These are phyloP conservation scores for Cuniculus paca DNA, from an alignment of 2,797 vertebrate genomes.

Conservation along the genomic window DNA sequence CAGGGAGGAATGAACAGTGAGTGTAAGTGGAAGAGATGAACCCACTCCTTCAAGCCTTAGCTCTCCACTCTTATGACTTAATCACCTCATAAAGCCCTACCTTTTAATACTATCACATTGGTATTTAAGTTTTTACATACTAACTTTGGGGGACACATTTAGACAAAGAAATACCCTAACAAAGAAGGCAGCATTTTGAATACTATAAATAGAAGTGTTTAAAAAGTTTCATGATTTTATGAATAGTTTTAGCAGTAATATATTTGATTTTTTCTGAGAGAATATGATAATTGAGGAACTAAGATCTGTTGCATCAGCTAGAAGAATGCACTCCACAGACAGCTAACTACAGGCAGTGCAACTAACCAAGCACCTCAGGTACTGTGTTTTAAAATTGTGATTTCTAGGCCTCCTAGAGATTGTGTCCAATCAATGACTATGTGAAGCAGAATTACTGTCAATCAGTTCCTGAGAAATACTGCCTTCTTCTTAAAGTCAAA, in stretches of 20 bases:
- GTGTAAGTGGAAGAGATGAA: background rate
- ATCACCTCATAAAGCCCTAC: background rate
- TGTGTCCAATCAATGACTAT: background rate
- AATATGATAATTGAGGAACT: background rate
- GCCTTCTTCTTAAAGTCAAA: background rate
- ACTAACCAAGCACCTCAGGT: background rate
- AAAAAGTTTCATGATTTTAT: constrained; percentile 1
- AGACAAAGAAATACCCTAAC: background rate
- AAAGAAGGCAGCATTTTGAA: background rate
- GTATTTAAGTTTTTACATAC: background rate
- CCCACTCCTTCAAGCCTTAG: background rate
- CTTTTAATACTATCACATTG: background rate
- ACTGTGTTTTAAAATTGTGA: background rate
- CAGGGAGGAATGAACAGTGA: too few species aligned
- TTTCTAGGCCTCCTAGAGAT: background rate
- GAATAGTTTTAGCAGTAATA: background rate
- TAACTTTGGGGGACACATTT: background rate
- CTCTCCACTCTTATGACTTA: background rate
- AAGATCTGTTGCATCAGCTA: background rate
- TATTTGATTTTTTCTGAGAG: background rate
- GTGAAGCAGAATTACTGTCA: background rate
- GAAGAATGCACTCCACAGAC: background rate
- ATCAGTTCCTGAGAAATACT: background rate
- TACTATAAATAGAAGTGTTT: background rate
- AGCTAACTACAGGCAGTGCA: background rate